Evolutionary conservation across 2,888 invertebrate genomes (phyloP), one percentile per base, ranked within the genome.

Genomic region (Hydriomena furcata): DNA sequence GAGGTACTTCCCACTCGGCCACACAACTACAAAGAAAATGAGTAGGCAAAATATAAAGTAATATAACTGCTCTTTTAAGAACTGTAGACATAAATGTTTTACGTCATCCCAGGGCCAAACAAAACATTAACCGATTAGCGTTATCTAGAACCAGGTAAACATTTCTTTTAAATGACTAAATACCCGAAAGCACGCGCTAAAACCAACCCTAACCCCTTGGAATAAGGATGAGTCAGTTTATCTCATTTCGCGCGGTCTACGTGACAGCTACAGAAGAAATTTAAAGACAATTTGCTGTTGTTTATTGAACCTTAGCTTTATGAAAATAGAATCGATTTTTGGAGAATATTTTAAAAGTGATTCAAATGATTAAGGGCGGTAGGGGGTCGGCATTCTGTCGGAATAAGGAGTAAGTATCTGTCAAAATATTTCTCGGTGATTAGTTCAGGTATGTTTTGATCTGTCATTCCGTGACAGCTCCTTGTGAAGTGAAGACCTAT

Each of bases 71-170:
- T 27, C 1, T n/a, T 4, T 11, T 5, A n/a, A 17, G 5, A 21
- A 30, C 32, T 52, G 42, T 34, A 23, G 13, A 38, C 28, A 35
- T 66, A 63, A 63, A 66, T 70, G 65, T 66, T 68, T 75, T 74
- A 77, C 72, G 66, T 74, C 76, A 77, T 67, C 56, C 62, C 52
- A 53, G 63, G 58, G 65, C 68, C 77, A 84, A 87, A 86, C 80
- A 86, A 82, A 82, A 77, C 73, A 76, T 82, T 52, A 78, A 84
- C 79, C 77, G 88, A 88, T 88, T 85, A 86, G 74, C 61, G 64
- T 82, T 84, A 88, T 87, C 84, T 76, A 36, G 60, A 51, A 66
- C 12, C 78, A 81, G 84, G 84, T 84, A 86, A 81, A 77, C 76
- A 79, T 73, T 80, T 78, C 78, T 72, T 68, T 60, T 48, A 71